A percentile compares a stretch with the other conserved stretches of the same genome.
These are phyloP conservation scores for Caenorhabditis virilis DNA, from an alignment of 2,888 invertebrate species.

Conservation along the genomic window DNA sequence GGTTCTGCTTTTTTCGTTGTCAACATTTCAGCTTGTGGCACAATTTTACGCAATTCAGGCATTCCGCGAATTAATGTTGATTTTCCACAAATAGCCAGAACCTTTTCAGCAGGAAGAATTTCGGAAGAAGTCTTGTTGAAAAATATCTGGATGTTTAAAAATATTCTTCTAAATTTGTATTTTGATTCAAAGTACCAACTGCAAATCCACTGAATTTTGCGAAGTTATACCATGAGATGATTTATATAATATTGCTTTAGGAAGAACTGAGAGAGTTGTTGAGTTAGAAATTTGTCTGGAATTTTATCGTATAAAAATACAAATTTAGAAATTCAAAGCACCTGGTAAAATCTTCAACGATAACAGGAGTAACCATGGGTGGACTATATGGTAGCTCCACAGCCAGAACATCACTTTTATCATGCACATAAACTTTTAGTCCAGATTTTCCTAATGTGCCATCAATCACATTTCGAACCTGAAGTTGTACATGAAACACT, in stretches of 20 bases:
- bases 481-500: conserved; percentile 22
- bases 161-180: neutral
- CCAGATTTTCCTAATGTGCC: conserved; percentile 18
- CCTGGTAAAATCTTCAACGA: conserved; percentile 15
- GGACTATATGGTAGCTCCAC: conserved; percentile 28
- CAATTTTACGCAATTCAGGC: too few species aligned
- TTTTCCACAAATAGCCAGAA: conserved; percentile 17
- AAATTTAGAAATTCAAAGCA: neutral
- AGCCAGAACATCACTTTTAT: conserved; percentile 22
- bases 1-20: conserved; percentile 14
- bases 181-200: conserved; percentile 1
- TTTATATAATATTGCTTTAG: conserved; percentile 22
- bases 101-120: conserved; percentile 25
- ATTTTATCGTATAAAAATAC: too few species aligned
- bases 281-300: conserved; percentile 13
- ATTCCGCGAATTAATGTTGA: neutral
- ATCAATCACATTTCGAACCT: conserved; percentile 26
- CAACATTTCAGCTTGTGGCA: too few species aligned
- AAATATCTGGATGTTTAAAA: conserved; percentile 10
- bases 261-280: conserved; percentile 16
- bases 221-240: conserved; percentile 28
- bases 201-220: conserved; percentile 22
- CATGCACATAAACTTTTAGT: conserved; percentile 27
- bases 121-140: conserved; percentile 31
- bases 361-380: conserved; percentile 7